These are phyloP conservation scores for Tenodera sinensis DNA, from an alignment of 2,888 invertebrate genomes.

Conservation along the genomic window DNA sequence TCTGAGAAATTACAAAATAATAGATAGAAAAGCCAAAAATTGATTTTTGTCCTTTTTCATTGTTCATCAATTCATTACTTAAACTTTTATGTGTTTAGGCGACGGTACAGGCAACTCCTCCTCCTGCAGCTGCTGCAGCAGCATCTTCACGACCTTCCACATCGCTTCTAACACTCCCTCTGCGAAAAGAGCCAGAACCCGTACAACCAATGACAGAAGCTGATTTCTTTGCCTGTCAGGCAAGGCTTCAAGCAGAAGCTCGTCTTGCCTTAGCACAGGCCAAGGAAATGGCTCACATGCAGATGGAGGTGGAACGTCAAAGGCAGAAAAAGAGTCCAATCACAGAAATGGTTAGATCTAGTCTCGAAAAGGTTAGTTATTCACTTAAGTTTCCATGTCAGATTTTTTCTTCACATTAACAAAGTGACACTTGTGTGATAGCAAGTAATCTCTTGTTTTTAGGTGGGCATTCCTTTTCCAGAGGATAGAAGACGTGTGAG, in stretches of 20 bases:
- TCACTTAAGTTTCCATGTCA: background rate
- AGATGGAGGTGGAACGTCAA: slow-evolving; percentile 80
- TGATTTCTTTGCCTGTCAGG: slow-evolving; percentile 77
- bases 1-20: no score
- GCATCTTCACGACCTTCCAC: slow-evolving; percentile 25
- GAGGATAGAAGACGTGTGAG: slow-evolving; percentile 79
- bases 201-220: slow-evolving; percentile 56
- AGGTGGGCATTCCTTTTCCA: slow-evolving; percentile 78
- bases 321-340: slow-evolving; percentile 73
- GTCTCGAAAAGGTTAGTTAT: slow-evolving; percentile 62
- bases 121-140: background rate
- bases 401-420: background rate
- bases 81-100: no score
- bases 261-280: slow-evolving; percentile 84
- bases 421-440: background rate
- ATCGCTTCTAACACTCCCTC: slow-evolving; percentile 27
- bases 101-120: slow-evolving; percentile 13
- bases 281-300: slow-evolving; percentile 86
- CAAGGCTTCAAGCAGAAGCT: slow-evolving; percentile 81
- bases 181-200: slow-evolving; percentile 25
- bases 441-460: slow-evolving; percentile 31
- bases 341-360: slow-evolving; percentile 78
- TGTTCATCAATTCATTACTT: no score
- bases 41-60: no score
- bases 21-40: no score